Evolutionary conservation across 2,113 vertebrate species (phyloP), one percentile per base, ranked within the genome.

Genomic region (Prinia subflava): DNA sequence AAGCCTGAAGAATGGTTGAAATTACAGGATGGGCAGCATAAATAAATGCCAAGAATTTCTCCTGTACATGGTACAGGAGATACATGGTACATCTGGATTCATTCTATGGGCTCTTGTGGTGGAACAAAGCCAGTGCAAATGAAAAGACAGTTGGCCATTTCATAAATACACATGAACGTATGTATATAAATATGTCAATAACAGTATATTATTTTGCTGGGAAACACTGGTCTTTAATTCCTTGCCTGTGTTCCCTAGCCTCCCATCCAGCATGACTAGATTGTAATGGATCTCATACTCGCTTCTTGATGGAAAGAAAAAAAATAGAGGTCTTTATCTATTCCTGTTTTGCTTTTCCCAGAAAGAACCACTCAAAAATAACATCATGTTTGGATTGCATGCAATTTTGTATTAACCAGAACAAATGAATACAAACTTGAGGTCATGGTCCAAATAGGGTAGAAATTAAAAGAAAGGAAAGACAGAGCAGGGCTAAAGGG

Each of bases 341-440:
- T 87, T 85, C 53, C 74, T 87, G 57, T 22, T 83, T 75, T 80
- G 37, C 33, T 60, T 79, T 94, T 91, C 71, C 37, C 77, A 81
- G 80, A 60, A 94, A 85, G 49, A 87, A 44, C 11, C 20, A 35
- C 42, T 90, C 7, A 13, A 50, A 87, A 83, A 87, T 37, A 57
- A 87, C 96, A 87, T 89, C 31, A 37, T 42, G 37, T 76, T 78
- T 74, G 33, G 53, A 60, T 37, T 80, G 67, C 60, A 23, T 77
- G 60, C 1, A 10, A 62, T 83, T 88, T 87, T 69, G 44, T 71
- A 62, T 90, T 88, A 90, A 85, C 70, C 83, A 76, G 80, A 95
- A 95, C 57, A 82, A 96, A 93, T 94, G 37, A 90, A 77, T 83
- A 67, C 39, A 77, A 92, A 94, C 84, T 70, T 88, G 33, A 80